Conservation (phyloP, 1,140 invertebrate genomes). For the Leptoteleia sp. region DNA sequence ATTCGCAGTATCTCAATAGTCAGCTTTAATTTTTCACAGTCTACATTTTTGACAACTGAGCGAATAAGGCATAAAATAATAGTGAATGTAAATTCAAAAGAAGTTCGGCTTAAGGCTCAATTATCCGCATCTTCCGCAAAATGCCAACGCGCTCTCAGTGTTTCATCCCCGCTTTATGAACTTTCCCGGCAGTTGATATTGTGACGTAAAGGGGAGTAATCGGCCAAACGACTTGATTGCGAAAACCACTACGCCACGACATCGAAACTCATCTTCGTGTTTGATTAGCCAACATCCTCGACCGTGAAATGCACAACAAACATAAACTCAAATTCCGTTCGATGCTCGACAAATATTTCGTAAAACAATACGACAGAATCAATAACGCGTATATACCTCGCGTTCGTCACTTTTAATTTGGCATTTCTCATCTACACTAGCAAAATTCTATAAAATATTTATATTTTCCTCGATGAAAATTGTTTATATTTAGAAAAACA, state of each 20-base stretch:
- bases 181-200: constrained; percentile 66
- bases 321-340: constrained; percentile 36
- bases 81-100: constrained; percentile 43
- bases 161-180: constrained; percentile 41
- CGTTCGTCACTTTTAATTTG: too few species aligned
- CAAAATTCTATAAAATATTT: too few species aligned
- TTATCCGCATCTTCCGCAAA: constrained; percentile 67
- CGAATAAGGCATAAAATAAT: too few species aligned
- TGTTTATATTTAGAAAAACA: too few species aligned
- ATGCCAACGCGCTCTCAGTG: constrained; percentile 69
- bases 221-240: constrained; percentile 62
- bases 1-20: too few species aligned
- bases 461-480: too few species aligned
- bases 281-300: constrained; percentile 65
- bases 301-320: constrained; percentile 66
- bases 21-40: too few species aligned
- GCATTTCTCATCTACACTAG: too few species aligned
- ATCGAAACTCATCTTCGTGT: constrained; percentile 63
- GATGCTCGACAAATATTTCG: constrained; percentile 15
- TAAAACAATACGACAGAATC: neutral
- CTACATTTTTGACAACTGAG: too few species aligned
- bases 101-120: constrained; percentile 43
- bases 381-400: too few species aligned
- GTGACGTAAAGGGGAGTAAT: constrained; percentile 69
- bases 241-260: constrained; percentile 63